phyloP scores from a whole-genome alignment of 2,113 vertebrate species.

The Corythornis madagascariensis region DNA sequence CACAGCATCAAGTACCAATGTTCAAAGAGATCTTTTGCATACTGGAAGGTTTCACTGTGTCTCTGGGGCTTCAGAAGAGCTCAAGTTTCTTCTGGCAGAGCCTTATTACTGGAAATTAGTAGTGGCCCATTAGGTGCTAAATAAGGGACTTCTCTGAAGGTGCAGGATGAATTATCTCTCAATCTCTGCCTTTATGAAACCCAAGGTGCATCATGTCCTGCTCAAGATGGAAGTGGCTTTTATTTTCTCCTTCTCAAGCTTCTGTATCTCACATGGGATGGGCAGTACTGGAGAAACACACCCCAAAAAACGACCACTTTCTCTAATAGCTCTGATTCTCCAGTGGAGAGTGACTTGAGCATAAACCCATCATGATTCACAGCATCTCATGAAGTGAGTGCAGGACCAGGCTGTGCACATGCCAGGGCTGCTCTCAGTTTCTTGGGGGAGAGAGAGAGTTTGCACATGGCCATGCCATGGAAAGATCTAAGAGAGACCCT shows the following conservation, averaged over 20 bases:
- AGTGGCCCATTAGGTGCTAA: not conserved
- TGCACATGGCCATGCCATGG: rapidly evolving
- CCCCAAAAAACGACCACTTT: not conserved
- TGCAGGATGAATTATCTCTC: not conserved
- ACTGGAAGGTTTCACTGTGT: not conserved
- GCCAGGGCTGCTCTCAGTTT: not conserved
- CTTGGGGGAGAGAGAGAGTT: not conserved
- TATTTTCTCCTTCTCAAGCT: not conserved
- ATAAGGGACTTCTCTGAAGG: not conserved
- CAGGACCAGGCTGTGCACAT: not conserved
- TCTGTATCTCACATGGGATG: not conserved
- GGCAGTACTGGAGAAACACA: not conserved
- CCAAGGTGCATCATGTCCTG: rapidly evolving
- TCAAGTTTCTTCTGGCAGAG: not conserved
- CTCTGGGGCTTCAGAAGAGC: not conserved
- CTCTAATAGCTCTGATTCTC: not conserved
- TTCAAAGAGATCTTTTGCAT: not conserved
- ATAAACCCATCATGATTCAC: not conserved
- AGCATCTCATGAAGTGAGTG: not conserved
- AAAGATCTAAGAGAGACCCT: not conserved
- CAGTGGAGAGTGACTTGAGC: not conserved
- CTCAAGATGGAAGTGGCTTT: not conserved
- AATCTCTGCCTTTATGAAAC: not conserved
- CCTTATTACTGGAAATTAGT: not conserved
- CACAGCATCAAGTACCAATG: not conserved